Percentiles rank a stretch among this genome's conserved stretches.
These are phyloP conservation scores for Grammomys dolichurus DNA, from an alignment of 2,113 vertebrate genomes.

Conservation along the genomic window DNA sequence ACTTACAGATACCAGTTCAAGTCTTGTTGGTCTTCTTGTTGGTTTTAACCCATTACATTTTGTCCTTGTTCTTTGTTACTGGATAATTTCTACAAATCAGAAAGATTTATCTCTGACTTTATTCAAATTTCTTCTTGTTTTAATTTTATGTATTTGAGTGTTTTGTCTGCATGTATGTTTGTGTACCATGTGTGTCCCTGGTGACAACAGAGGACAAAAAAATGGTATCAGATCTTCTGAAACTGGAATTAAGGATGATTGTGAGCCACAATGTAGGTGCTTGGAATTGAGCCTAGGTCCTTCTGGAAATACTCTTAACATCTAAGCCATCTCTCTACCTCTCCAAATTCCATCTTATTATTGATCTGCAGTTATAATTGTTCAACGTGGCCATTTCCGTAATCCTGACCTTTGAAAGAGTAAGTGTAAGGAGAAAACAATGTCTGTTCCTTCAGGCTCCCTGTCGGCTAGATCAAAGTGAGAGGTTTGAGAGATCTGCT, in stretches of 20 bases:
- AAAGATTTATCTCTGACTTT: conserved; percentile 25
- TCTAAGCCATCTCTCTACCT: neutral
- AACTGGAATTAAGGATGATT: neutral
- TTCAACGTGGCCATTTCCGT: neutral
- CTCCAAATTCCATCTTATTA: neutral
- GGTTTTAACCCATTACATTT: neutral
- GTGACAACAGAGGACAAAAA: neutral
- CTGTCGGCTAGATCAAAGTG: neutral
- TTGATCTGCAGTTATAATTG: neutral
- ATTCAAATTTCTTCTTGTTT: neutral
- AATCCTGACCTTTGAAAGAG: neutral
- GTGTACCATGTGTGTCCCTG: neutral
- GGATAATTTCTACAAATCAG: conserved; percentile 41
- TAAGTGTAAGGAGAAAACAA: neutral
- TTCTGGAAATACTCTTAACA: neutral
- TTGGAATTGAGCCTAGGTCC: neutral
- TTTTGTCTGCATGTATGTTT: neutral
- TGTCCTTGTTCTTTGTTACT: conserved; percentile 24
- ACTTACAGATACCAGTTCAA: neutral
- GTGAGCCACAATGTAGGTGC: neutral
- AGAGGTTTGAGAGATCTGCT: neutral
- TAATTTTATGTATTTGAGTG: neutral
- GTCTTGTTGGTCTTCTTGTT: neutral
- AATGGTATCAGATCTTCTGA: neutral
- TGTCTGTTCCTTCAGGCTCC: neutral